Base-by-base conservation (phyloP, 92 coral and sea anemone species). In the Scolanthus callimorphus region DNA sequence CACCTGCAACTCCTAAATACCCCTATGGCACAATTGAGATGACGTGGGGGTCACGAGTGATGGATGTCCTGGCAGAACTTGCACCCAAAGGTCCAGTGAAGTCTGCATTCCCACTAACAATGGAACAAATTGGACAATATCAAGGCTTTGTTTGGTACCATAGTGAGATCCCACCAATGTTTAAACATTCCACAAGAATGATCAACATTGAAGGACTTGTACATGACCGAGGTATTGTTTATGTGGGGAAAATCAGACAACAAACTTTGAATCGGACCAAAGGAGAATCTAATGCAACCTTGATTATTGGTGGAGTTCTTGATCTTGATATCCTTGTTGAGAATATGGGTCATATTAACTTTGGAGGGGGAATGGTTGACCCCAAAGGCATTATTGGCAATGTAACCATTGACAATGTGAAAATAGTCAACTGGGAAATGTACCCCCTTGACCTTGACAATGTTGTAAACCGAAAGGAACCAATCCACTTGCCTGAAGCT, bases 331-430 rank as follows among this genome's bases (percentile, higher is more conserved):
- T 92, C 29, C 75, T 92, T 50, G 98, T 92, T 1, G 98, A 92
- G 56, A 92, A 92, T 21, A 72, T 69, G 70, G 98, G 98, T 4
- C 73, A 96, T 38, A 63, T 89, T 27, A 73, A 80, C 46, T 69
- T 27, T 65, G 94, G 96, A 12, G 27, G 73, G 6, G 60, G 69
- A 29, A 77, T 89, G 84, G 78, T 65, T 3, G 98, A 92, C 58
- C 96, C 96, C 17, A 92, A 92, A 39, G 98, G 98, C 51, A 82
- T 92, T 38, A 28, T 92, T 50, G 89, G 91, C 31, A 88, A 91
- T 69, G 86, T 91, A 28, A 91, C 96, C n/a, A 39, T 91, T 26
- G 64, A 80, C 56, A 76, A 74, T 11, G 69, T 48, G 0, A 50
- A 47, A 61, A 50, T 91, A 22, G 29, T 28, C 2, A 68, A 83